Base-by-base conservation (phyloP, 2,797 vertebrate genomes). In the Chelmon rostratus region DNA sequence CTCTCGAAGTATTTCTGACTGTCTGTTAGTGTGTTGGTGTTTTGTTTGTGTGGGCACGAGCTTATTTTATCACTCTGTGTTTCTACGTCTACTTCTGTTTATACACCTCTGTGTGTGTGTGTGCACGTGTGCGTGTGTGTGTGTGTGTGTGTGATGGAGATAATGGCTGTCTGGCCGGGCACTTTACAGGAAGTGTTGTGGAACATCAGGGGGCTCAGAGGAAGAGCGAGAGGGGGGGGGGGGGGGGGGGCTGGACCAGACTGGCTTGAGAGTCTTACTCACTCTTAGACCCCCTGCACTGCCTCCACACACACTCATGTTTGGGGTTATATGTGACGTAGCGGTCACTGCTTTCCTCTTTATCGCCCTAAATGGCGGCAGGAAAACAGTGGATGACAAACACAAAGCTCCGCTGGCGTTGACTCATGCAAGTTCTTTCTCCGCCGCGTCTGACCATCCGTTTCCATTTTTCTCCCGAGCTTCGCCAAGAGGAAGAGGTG, bases 151-250 rank as follows among this genome's bases (percentile, higher is more conserved):
- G 46, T 52, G 35, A 61, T 73, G 75, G 35, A 46, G 62, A 53
- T 57, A 54, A 57, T 31, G 63, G 67, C 53, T 35, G 46, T 71
- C 61, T 54, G 74, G 63, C 72, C 44, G 76, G 84, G 83, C 52
- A 58, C 57, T 84, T 88, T 76, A 75, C 88, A 87, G 93, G 93
- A 95, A 95, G 85, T 31, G 37, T 64, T 68, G 78, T 85, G 79
- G 81, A 87, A 88, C 87, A 84, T 90, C 83, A 68, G 90, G 68
- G 71, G 75, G 38, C 77, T 89, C 86, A 79, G 75, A 93, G 92
- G 92, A 93, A 92, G 82, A 44, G 38, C 3, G 33, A 13, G 15
- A 33, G 38, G 63, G 65, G 21, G 13, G 33, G 38, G 64, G 66
- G 21, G 33, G 12, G 12, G 37, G 35, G 59, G 66, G 18, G 44